phyloP scores from a whole-genome alignment of 2,113 vertebrate species.

The Malaclemys terrapin region DNA sequence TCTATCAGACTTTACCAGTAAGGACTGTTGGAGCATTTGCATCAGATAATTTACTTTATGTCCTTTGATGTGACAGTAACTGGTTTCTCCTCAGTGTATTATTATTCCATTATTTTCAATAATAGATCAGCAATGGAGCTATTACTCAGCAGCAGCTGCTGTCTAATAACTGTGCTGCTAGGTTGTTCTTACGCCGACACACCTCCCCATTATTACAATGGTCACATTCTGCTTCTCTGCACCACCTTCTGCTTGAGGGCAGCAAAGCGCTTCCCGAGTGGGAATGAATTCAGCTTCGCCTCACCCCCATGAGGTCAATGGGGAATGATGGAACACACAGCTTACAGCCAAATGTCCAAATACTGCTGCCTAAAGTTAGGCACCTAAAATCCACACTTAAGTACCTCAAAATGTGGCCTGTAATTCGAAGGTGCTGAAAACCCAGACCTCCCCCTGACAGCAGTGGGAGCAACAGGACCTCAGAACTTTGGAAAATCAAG shows the following conservation, averaged over 20 bases:
- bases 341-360: not conserved
- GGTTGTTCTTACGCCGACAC: not conserved
- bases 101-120: conserved; percentile 2
- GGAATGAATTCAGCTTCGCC: not conserved
- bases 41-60: not conserved
- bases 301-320: not conserved
- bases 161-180: accelerated
- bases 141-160: not conserved
- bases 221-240: not conserved
- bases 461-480: not conserved
- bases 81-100: not conserved
- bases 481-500: not conserved
- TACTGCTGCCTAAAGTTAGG: no score
- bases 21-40: not conserved
- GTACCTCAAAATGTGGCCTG: not conserved
- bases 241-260: accelerated
- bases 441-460: not conserved
- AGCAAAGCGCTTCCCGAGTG: not conserved
- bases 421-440: not conserved
- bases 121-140: not conserved
- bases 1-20: not conserved
- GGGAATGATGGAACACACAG: not conserved
- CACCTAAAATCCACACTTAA: not conserved
- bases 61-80: not conserved
- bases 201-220: accelerated